These are phyloP conservation scores for Adrianichthys oophorus DNA, from an alignment of 2,797 vertebrate species.

Conservation along the genomic window DNA sequence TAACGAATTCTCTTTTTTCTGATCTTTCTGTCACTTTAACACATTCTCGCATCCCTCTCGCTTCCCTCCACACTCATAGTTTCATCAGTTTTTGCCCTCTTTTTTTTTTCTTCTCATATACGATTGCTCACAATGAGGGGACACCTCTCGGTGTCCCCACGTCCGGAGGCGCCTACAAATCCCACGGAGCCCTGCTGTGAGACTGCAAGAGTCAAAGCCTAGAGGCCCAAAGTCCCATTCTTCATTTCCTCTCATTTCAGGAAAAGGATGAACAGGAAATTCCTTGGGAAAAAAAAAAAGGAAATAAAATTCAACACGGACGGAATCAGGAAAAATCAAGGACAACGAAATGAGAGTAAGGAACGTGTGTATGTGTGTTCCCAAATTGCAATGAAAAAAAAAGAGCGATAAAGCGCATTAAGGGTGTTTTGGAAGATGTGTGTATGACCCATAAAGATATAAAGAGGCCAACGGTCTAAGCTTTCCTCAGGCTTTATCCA, in stretches of 20 bases:
- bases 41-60: conserved; percentile 22
- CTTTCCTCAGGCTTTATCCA: conserved; percentile 65
- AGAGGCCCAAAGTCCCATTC: conserved; percentile 61
- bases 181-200: conserved; percentile 56
- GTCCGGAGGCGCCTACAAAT: conserved; percentile 63
- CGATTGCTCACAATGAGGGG: conserved; percentile 23
- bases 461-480: conserved; percentile 45
- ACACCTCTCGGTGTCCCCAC: conserved; percentile 34
- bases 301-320: conserved; percentile 20
- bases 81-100: conserved; percentile 36
- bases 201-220: conserved; percentile 46
- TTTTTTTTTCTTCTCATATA: conserved; percentile 30
- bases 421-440: conserved; percentile 68
- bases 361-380: conserved; percentile 33
- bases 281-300: conserved; percentile 48
- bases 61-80: conserved; percentile 44
- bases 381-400: conserved; percentile 30
- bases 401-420: conserved; percentile 64
- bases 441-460: conserved; percentile 69
- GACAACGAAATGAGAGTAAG: conserved; percentile 40
- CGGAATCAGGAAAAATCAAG: conserved; percentile 63
- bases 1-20: conserved; percentile 31
- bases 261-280: conserved; percentile 49
- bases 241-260: conserved; percentile 68
- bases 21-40: conserved; percentile 37